Base-by-base conservation (phyloP, 2,888 invertebrate genomes). In the Oscheius sp. region DNA sequence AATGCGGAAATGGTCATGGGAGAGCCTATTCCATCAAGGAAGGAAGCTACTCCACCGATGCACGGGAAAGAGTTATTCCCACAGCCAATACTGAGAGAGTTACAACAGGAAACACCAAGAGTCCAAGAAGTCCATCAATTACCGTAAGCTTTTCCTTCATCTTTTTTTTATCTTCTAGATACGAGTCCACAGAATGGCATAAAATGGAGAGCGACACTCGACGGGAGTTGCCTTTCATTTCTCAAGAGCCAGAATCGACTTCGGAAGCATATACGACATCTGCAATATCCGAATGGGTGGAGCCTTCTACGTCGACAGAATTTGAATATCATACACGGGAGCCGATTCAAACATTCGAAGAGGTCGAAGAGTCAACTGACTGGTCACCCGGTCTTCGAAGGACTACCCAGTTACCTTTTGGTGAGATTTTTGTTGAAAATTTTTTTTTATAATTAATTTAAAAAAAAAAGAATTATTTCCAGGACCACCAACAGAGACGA, bases 1-100 rank as follows among this genome's bases (percentile, higher is more conserved):
- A 88, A 90, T 79, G 90, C 90, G 45, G 89, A 90, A 73, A 80
- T 88, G 76, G 72, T 24, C 5, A 49, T 45, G 33, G 47, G 24
- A n/a, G 44, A 50, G 20, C 9, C 41, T 22, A 14, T 1, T 17
- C 9, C 33, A 9, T 28, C 26, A 28, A 59, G 54, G 32, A 54
- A 33, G 20, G 30, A 20, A 61, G 20, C 49, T 9, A 32, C 17
- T n/a, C 33, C 49, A 32, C 12, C 3, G 41, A 41, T 14, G 20
- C 41, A 41, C 3, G 12, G 14, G 12, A 6, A 12, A 49, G 20
- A 49, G 20, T 24, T 3, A 49, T 12, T 12, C 14, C 12, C 4
- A 6, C 41, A 17, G 41, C 41, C 41, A 41, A 41, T 41, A 17
- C 12, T 17, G 41, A 6, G 41, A 17, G 5, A 20, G n/a, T n/a